Evolutionary conservation across 2,888 invertebrate genomes (phyloP).

Genomic region (Cephus rjabovi): DNA sequence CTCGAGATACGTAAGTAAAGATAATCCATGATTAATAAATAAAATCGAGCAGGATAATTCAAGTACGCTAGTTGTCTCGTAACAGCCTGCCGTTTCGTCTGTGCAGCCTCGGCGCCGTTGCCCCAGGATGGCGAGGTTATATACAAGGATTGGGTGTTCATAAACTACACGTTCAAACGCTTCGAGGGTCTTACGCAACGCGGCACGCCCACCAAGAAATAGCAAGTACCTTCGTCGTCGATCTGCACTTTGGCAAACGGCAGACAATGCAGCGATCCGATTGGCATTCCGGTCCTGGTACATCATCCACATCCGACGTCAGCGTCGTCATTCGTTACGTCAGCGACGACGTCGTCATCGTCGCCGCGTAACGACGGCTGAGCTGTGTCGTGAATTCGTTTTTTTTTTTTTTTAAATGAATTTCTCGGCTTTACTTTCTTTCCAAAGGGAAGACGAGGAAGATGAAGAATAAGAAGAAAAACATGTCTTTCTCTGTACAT

Average conservation of each 20-base stretch:
- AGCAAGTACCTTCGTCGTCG: conserved; percentile 58
- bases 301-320: conserved; percentile 51
- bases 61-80: too few species aligned
- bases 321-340: conserved; percentile 32
- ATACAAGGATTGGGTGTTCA: conserved; percentile 99
- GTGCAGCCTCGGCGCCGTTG: conserved; percentile 85
- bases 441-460: too few species aligned
- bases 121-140: conserved; percentile 91
- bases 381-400: too few species aligned
- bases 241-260: conserved; percentile 37
- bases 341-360: neutral
- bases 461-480: too few species aligned
- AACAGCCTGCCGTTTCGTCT: conserved; percentile 25
- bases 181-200: conserved; percentile 97
- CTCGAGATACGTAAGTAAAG: conserved; percentile 93
- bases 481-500: too few species aligned
- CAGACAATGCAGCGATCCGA: conserved; percentile 49
- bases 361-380: too few species aligned
- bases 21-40: neutral
- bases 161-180: conserved; percentile 99
- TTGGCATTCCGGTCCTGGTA: conserved; percentile 59
- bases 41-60: too few species aligned
- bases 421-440: too few species aligned
- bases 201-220: conserved; percentile 85
- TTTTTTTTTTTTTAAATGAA: too few species aligned